Conservation (phyloP, 2,888 invertebrate genomes). For the Ectemnius cavifrons region DNA sequence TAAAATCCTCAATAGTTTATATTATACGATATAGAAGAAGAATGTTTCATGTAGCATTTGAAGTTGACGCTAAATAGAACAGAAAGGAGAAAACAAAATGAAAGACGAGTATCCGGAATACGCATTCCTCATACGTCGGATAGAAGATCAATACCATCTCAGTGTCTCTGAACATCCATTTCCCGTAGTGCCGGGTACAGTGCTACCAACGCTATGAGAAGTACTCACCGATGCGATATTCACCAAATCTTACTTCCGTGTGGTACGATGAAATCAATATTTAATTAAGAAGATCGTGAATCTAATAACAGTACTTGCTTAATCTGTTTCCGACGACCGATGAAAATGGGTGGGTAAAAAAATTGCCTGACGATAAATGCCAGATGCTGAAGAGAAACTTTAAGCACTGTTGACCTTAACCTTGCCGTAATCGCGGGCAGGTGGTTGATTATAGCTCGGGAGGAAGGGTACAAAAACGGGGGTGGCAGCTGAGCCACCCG, state of each 20-base stretch:
- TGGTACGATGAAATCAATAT: not conserved
- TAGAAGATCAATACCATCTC: conserved; percentile 75
- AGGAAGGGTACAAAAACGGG: conserved; percentile 59
- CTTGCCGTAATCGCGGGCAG: conserved; percentile 61
- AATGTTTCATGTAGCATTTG: conserved; percentile 45
- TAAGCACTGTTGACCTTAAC: conserved; percentile 49
- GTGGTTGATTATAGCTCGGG: conserved; percentile 65
- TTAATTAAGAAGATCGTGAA: no score
- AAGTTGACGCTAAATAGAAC: conserved; percentile 52
- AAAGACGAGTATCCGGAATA: conserved; percentile 68
- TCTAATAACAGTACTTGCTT: no score
- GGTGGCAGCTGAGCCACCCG: conserved; percentile 55
- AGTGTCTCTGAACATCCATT: conserved; percentile 69
- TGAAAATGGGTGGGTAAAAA: no score
- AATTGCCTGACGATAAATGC: not conserved
- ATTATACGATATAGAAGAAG: conserved; percentile 30
- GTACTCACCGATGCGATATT: conserved; percentile 63
- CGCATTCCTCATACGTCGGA: conserved; percentile 74
- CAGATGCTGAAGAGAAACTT: not conserved
- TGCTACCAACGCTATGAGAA: conserved; percentile 62
- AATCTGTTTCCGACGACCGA: no score
- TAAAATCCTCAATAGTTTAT: no score
- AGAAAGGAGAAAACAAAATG: conserved; percentile 60
- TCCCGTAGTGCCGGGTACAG: conserved; percentile 68
- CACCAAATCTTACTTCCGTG: conserved; percentile 37